A percentile compares a stretch with the other conserved stretches of the same genome.
Conservation (phyloP, 2,888 invertebrate species). For the Oithona nana region DNA sequence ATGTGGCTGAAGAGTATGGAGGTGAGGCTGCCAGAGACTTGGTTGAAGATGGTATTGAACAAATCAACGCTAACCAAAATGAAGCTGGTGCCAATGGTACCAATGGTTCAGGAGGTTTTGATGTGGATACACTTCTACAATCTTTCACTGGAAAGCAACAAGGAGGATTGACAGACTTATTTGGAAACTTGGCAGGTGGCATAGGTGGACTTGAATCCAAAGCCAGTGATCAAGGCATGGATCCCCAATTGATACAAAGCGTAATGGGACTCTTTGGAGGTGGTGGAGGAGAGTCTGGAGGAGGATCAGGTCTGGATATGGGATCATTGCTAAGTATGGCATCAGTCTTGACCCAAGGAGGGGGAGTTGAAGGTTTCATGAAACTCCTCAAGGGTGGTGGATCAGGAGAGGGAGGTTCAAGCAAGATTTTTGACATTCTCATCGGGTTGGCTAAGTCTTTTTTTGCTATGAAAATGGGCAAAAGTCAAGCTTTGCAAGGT, state of each 20-base stretch:
- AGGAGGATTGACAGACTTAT: background rate
- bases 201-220: background rate
- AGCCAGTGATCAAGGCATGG: conserved; percentile 13
- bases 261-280: conserved; percentile 3
- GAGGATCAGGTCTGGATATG: conserved; percentile 1
- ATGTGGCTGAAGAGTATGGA: background rate
- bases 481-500: conserved; percentile 4
- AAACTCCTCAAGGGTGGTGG: background rate
- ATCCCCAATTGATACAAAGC: conserved; percentile 7
- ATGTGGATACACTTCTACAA: conserved; percentile 2
- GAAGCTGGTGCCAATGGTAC: background rate
- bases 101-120: conserved; percentile 5
- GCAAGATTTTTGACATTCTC: conserved; percentile 10
- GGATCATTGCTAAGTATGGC: background rate
- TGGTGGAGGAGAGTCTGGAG: background rate
- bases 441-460: conserved; percentile 14
- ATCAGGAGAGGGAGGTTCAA: background rate
- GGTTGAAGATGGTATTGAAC: background rate
- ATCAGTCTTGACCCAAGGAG: background rate
- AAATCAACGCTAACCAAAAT: background rate
- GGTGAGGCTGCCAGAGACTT: conserved; percentile 5
- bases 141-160: conserved; percentile 6
- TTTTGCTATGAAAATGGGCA: conserved; percentile 8
- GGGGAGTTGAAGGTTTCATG: background rate
- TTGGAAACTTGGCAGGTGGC: background rate